These are phyloP conservation scores for Marmota monax DNA, from an alignment of 2,113 vertebrate genomes.

Conservation along the genomic window DNA sequence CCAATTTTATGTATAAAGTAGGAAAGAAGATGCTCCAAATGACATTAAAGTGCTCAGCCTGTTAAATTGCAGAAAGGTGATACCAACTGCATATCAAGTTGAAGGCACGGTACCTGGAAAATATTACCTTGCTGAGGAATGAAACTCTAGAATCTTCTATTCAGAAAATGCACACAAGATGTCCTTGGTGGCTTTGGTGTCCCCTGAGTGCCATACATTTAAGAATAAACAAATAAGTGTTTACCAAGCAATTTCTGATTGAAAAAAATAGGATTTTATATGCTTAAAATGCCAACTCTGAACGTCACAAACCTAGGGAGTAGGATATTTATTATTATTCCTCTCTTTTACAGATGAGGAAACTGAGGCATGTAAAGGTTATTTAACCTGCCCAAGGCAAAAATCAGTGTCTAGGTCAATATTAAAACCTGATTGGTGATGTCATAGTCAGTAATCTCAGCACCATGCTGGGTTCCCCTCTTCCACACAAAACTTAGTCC, in stretches of 20 bases:
- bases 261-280: neutral
- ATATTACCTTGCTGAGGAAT: neutral
- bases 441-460: neutral
- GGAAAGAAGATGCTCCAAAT: neutral
- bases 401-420: neutral
- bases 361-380: neutral
- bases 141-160: neutral
- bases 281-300: neutral
- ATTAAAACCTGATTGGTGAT: neutral
- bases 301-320: neutral
- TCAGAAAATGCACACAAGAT: neutral
- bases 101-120: neutral
- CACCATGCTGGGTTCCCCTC: rapidly evolving
- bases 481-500: neutral
- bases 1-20: neutral
- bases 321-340: neutral
- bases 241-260: neutral
- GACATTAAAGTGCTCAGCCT: neutral
- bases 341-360: neutral
- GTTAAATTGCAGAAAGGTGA: neutral
- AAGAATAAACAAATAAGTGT: neutral
- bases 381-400: neutral
- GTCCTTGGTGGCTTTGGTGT: neutral
- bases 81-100: neutral
- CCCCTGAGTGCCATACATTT: neutral